Evolutionary conservation across 1,140 invertebrate species (phyloP), one percentile per base, ranked within the genome.

Genomic region (Macrobrachium nipponense): DNA sequence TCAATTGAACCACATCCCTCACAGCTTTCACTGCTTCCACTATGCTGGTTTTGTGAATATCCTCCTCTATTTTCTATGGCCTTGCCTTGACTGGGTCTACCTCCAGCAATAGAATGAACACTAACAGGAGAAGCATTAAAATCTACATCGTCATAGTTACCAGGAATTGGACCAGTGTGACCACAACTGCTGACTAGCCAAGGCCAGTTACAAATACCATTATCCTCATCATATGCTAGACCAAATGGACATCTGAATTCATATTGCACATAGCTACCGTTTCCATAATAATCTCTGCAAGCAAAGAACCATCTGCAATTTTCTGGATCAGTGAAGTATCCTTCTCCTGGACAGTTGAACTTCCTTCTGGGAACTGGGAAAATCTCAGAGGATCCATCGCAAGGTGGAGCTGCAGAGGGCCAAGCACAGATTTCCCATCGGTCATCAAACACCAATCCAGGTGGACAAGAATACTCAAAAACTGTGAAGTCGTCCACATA

Each of bases 281-380:
- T 92, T 86, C 93, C 93, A 89, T 94, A 94, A 89, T 96, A 93
- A 90, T 96, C 95, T 58, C 85, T 86, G 91, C 96, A 97, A 23
- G 95, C 95, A 90, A 96, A 96, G 93, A 96, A 97, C 95, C 95
- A 96, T 80, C 95, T 93, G 88, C 96, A 96, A 91, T 97, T 96
- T 90, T 95, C 94, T 0, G 95, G 95, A 91, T 97, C 95, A 0
- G 94, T 95, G 90, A 95, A 96, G 89, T 95, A 94, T 80, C 95
- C 95, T 93, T 91, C 89, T 90, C 91, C 89, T 2, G 89, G 89
- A 86, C 91, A 92, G 17, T 90, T 43, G 82, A 91, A 91, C 90
- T 93, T 94, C 93, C 91, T 93, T 91, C 89, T 92, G 90, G 43
- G 95, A 93, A 91, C 95, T 94, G 68, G 93, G 89, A 91, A 95